phyloP scores from a whole-genome alignment of 2,888 invertebrate genomes.

The Furcula furcula region DNA sequence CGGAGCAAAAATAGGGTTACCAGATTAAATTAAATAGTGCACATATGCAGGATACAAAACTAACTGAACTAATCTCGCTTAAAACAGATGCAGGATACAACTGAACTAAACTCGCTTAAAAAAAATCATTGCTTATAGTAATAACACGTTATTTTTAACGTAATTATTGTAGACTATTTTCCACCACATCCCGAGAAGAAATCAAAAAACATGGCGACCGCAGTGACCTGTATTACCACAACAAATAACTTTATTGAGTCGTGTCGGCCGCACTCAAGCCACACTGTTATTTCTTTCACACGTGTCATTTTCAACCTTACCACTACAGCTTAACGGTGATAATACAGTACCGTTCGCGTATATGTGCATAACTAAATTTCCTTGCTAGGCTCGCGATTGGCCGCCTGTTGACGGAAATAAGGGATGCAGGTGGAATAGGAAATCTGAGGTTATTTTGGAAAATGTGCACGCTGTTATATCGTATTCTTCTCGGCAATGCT shows the following conservation, averaged over 20 bases:
- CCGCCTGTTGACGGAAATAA: constrained; percentile 45
- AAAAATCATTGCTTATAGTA: no score
- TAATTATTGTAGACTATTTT: constrained; percentile 31
- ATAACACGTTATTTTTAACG: constrained; percentile 25
- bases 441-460: constrained; percentile 30
- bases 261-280: constrained; percentile 14
- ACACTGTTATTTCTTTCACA: constrained; percentile 11
- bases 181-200: constrained; percentile 31
- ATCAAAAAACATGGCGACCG: constrained; percentile 42
- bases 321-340: constrained; percentile 6
- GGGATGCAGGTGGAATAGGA: constrained; percentile 35
- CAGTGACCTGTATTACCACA: constrained; percentile 35
- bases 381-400: constrained; percentile 28
- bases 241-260: constrained; percentile 40
- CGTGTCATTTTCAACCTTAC: constrained; percentile 22
- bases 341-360: constrained; percentile 9
- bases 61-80: no score
- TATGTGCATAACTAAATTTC: constrained; percentile 26
- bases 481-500: no score
- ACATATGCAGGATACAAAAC: no score
- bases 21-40: no score
- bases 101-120: no score
- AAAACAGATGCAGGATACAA: no score
- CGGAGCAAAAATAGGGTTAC: no score
- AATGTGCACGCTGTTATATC: constrained; percentile 14